Evolutionary conservation across 2,888 invertebrate genomes (phyloP).

Genomic region (Cataglyphis altisquamis): DNA sequence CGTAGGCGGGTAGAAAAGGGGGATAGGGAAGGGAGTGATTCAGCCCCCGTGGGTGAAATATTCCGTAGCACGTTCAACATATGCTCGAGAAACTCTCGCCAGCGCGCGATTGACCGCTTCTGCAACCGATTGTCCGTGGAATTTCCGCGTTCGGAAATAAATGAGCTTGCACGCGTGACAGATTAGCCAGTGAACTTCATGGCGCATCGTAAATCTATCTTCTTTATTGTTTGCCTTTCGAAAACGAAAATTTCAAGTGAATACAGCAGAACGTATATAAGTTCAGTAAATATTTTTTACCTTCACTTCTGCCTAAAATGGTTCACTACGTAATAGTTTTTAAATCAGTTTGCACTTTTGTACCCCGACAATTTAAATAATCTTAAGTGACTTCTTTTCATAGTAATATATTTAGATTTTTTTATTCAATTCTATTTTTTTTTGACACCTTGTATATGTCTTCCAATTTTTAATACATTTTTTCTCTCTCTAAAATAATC

Average conservation of each 20-base stretch:
- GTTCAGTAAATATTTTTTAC: conserved; percentile 8
- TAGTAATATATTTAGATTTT: background rate
- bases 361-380: background rate
- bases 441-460: background rate
- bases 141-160: conserved; percentile 44
- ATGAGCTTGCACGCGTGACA: conserved; percentile 55
- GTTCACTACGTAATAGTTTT: background rate
- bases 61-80: conserved; percentile 72
- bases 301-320: background rate
- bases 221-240: conserved; percentile 54
- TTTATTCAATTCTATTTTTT: background rate
- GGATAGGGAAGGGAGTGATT: conserved; percentile 6
- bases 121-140: conserved; percentile 34
- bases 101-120: conserved; percentile 42
- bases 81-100: conserved; percentile 59
- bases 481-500: too few relatives aligned
- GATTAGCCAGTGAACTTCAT: conserved; percentile 53
- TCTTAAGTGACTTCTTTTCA: background rate
- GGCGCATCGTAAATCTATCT: conserved; percentile 49
- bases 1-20: conserved; percentile 26
- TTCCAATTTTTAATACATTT: too few relatives aligned
- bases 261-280: background rate
- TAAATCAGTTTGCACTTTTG: background rate
- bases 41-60: conserved; percentile 68
- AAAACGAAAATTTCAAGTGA: conserved; percentile 13